Percentiles rank a stretch among this genome's conserved stretches.
Evolutionary conservation across 1,140 invertebrate genomes (phyloP).

Genomic region (Dendrolimus kikuchii): DNA sequence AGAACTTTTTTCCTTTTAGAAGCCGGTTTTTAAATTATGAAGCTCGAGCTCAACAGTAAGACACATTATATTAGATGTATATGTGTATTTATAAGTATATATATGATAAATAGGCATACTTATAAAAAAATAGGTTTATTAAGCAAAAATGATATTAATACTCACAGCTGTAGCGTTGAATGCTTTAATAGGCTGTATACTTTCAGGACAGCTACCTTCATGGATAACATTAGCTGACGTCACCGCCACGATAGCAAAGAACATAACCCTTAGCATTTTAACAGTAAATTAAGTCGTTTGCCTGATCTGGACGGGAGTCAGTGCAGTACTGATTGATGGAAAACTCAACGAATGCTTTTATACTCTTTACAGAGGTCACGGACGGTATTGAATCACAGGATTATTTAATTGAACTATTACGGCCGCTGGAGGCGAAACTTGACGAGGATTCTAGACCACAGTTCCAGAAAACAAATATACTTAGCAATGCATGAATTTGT

Average conservation of each 20-base stretch:
- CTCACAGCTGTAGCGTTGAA: conserved; percentile 44
- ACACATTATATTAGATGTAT: no score
- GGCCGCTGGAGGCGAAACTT: conserved; percentile 10
- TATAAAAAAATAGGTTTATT: no score
- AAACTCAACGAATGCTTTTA: conserved; percentile 16
- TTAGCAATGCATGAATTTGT: neutral
- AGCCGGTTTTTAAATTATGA: no score
- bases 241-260: conserved; percentile 26
- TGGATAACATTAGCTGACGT: conserved; percentile 23
- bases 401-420: conserved; percentile 27
- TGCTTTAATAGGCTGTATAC: conserved; percentile 33
- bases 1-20: no score
- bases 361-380: conserved; percentile 26
- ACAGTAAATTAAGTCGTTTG: conserved; percentile 15
- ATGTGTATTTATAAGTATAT: no score
- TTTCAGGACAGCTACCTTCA: conserved; percentile 28
- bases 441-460: conserved; percentile 7
- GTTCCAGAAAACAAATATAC: conserved; percentile 13
- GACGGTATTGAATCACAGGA: conserved; percentile 20
- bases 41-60: no score
- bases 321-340: conserved; percentile 6
- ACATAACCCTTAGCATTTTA: conserved; percentile 27
- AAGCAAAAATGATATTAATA: conserved; percentile 10
- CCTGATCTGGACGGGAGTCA: conserved; percentile 10
- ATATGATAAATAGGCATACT: no score